Conservation (phyloP, 2,113 vertebrate species). For the Dasyornis broadbenti region DNA sequence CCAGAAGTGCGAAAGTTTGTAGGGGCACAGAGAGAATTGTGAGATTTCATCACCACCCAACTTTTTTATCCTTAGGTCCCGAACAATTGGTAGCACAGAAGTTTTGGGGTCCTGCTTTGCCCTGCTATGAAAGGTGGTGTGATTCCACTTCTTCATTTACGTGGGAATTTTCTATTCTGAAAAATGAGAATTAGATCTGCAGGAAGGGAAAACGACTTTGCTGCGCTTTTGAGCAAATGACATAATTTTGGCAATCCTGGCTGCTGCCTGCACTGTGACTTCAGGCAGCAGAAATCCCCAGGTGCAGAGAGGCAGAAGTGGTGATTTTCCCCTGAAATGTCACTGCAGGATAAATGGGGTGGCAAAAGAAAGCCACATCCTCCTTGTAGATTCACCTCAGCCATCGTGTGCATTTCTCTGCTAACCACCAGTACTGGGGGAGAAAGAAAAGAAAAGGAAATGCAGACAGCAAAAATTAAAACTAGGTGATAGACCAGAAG, state of each 20-base stretch:
- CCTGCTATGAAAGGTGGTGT: background rate
- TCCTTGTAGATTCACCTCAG: background rate
- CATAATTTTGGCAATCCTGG: background rate
- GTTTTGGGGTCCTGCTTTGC: background rate
- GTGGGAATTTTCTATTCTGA: background rate
- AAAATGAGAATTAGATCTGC: background rate
- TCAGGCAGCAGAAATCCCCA: background rate
- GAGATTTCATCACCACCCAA: background rate
- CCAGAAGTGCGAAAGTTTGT: background rate
- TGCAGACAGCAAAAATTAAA: background rate
- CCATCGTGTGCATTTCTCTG: rapidly evolving
- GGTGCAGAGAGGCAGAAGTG: background rate
- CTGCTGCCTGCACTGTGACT: background rate
- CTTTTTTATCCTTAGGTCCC: background rate
- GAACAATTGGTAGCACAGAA: background rate
- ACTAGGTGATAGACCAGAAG: background rate
- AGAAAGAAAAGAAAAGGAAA: background rate
- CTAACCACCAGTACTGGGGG: background rate
- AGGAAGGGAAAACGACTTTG: background rate
- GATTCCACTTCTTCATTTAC: background rate
- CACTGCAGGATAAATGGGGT: background rate
- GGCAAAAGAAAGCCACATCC: constrained; percentile 14
- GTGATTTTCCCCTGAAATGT: background rate
- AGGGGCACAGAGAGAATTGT: background rate
- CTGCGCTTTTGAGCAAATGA: background rate